Evolutionary conservation across 1,140 invertebrate genomes (phyloP), one percentile per base, ranked within the genome.

Genomic region (Cylas formicarius): DNA sequence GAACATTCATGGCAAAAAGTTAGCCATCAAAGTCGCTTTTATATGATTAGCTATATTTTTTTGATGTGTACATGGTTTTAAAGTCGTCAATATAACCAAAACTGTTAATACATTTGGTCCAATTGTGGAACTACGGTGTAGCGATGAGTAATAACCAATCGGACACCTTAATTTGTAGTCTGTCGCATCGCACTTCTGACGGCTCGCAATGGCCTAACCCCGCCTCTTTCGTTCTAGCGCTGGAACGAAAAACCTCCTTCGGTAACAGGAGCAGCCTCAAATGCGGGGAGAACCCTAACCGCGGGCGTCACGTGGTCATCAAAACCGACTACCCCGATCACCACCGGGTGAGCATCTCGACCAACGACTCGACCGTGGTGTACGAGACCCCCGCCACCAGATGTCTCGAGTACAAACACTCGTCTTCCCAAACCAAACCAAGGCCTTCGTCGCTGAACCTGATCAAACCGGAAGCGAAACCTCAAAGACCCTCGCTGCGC

Each of bases 241-340:
- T 43, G 39, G 58, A 60, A 47, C 44, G 57, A 29, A 43, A 48
- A 9, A 39, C 38, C 11, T 46, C 43, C 5, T 36, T 38, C 35
- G 53, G 52, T 21, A 50, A 53, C 10, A 58, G 59, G 23, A 28
- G 53, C 20, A 62, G 52, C 17, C 23, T 60, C 13, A 60, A 58
- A 39, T 40, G 26, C 3, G 42, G 45, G 4, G 52, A 56, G 16
- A 13, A 16, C 13, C 6, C 19, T 14, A 52, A 47, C 10, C 52
- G 46, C 23, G 52, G 45, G 2, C 57, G 57, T 19, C 62, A 65
- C 34, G 61, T 65, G 1, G 29, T 65, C 1, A 62, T 65, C 17
- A 61, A 60, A 53, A 52, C 51, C 0, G 56, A 56, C 11, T 44
- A 24, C 11, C 27, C 48, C 2, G 56, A 58, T 8, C 20, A 23